Conservation (phyloP, 2,797 vertebrate species). For the Simalia tracyae region DNA sequence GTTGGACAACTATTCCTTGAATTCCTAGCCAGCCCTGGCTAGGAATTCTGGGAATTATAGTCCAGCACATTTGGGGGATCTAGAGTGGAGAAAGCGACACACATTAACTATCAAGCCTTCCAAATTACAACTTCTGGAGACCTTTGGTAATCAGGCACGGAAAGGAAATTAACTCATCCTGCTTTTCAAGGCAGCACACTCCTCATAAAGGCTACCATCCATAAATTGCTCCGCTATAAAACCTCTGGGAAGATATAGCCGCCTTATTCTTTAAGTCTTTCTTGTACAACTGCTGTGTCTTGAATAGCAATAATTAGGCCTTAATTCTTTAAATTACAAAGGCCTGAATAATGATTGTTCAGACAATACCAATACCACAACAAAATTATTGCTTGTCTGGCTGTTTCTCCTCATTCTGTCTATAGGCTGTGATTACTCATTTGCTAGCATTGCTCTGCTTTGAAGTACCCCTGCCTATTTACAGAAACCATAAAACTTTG, state of each 20-base stretch:
- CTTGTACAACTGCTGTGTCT: slow-evolving; percentile 38
- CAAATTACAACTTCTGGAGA: slow-evolving; percentile 59
- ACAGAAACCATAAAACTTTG: slow-evolving; percentile 30
- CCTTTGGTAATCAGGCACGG: slow-evolving; percentile 52
- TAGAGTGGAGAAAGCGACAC: no score
- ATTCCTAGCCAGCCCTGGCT: no score
- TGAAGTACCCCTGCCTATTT: slow-evolving; percentile 23
- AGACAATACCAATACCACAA: slow-evolving; percentile 50
- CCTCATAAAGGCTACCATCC: slow-evolving; percentile 52
- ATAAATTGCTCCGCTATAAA: slow-evolving; percentile 43
- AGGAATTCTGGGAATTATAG: no score
- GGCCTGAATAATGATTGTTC: slow-evolving; percentile 69
- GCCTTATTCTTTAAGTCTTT: slow-evolving; percentile 53
- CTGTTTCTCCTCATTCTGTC: slow-evolving; percentile 15
- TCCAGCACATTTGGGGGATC: no score
- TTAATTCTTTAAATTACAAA: slow-evolving; percentile 67
- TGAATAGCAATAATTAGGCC: slow-evolving; percentile 58
- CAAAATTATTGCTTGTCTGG: slow-evolving; percentile 37
- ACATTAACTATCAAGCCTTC: slow-evolving; percentile 75
- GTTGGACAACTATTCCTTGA: no score
- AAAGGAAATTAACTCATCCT: slow-evolving; percentile 58
- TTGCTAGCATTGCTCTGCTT: slow-evolving; percentile 29
- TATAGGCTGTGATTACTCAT: slow-evolving; percentile 50
- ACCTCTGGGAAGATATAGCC: slow-evolving; percentile 55
- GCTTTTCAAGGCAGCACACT: slow-evolving; percentile 31